Conservation (phyloP, 2,888 invertebrate genomes). For the Ophion slaviceki region DNA sequence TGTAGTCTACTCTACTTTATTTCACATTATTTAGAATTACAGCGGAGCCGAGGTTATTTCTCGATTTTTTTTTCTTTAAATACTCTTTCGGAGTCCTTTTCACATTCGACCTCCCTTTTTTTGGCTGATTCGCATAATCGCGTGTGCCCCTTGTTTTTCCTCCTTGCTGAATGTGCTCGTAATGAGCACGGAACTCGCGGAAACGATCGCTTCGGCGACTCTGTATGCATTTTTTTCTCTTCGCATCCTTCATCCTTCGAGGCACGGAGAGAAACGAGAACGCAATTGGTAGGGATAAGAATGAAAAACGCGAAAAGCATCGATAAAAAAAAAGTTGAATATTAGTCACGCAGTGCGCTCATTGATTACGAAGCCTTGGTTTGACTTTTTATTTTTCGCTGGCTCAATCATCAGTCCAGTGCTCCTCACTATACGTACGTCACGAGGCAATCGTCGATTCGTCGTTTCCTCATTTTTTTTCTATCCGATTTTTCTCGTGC, state of each 20-base stretch:
- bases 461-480: slow-evolving; percentile 1
- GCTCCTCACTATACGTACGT: slow-evolving; percentile 1
- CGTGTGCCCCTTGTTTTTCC: slow-evolving; percentile 28
- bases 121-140: slow-evolving; percentile 27
- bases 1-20: background rate
- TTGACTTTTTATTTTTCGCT: slow-evolving; percentile 35
- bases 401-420: slow-evolving; percentile 27
- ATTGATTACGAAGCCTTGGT: slow-evolving; percentile 25
- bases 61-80: background rate
- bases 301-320: slow-evolving; percentile 27
- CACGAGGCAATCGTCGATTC: background rate
- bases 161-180: slow-evolving; percentile 31
- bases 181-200: slow-evolving; percentile 44
- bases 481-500: background rate
- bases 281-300: slow-evolving; percentile 31
- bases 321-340: slow-evolving; percentile 34
- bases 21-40: background rate
- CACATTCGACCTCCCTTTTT: slow-evolving; percentile 23
- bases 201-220: slow-evolving; percentile 40
- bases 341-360: slow-evolving; percentile 52
- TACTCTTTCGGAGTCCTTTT: background rate
- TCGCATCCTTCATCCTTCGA: slow-evolving; percentile 27
- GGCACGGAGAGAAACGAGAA: slow-evolving; percentile 21
- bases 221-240: slow-evolving; percentile 18
- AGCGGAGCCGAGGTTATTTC: background rate